These are phyloP conservation scores for Sorex araneus DNA, from an alignment of 2,113 vertebrate species.

Conservation along the genomic window DNA sequence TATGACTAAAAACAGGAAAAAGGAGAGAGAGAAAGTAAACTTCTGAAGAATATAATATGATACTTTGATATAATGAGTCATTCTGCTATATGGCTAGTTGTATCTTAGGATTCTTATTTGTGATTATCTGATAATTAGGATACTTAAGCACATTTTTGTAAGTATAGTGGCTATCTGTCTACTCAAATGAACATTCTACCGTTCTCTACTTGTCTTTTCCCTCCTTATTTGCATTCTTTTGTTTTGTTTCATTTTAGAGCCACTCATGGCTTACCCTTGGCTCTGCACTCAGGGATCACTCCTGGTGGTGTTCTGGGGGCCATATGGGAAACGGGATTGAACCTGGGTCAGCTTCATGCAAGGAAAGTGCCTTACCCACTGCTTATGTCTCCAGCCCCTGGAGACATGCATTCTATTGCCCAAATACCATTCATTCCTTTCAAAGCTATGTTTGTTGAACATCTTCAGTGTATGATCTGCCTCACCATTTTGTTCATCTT, in stretches of 20 bases:
- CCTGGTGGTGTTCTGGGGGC: no score
- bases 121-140: conserved; percentile 7
- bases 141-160: neutral
- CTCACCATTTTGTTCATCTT: neutral
- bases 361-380: no score
- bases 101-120: neutral
- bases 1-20: neutral
- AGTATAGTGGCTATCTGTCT: neutral
- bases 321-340: no score
- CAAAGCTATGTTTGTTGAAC: neutral
- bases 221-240: neutral
- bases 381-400: no score
- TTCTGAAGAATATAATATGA: neutral
- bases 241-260: no score
- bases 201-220: neutral
- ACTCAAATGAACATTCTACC: neutral
- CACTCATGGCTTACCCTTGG: no score
- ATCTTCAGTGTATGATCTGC: neutral
- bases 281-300: no score
- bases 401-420: neutral
- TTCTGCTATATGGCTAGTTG: conserved; percentile 11
- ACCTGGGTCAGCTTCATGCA: no score
- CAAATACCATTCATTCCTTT: neutral
- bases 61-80: neutral
- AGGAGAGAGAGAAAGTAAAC: no score